These are phyloP conservation scores for Piprites chloris DNA, from an alignment of 2,113 vertebrate genomes.

Conservation along the genomic window DNA sequence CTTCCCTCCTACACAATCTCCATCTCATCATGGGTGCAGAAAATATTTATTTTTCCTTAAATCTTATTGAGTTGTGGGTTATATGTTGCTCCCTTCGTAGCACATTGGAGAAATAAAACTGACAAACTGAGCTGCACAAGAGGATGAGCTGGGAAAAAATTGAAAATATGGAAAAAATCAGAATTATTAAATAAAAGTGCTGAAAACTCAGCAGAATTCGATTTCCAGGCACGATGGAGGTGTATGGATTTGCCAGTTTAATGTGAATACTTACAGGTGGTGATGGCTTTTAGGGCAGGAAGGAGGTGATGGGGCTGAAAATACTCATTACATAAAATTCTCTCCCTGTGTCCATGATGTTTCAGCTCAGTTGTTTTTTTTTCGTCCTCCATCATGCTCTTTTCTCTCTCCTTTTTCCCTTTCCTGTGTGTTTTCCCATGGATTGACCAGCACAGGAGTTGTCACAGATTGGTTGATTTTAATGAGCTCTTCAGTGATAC, in stretches of 20 bases:
- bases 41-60: slow-evolving; percentile 8
- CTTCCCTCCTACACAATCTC: background rate
- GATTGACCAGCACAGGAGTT: no score
- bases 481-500: background rate
- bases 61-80: background rate
- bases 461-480: background rate
- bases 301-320: background rate
- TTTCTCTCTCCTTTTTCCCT: background rate
- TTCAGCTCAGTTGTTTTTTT: background rate
- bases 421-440: background rate
- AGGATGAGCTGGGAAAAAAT: background rate
- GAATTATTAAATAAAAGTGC: background rate
- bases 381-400: background rate
- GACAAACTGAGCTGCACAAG: background rate
- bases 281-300: background rate
- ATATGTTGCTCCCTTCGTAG: background rate
- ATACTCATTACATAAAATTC: background rate
- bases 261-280: background rate
- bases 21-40: background rate
- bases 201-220: background rate
- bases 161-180: background rate
- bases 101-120: slow-evolving; percentile 25
- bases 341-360: background rate
- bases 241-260: background rate
- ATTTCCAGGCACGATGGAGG: background rate